Evolutionary conservation across 2,888 invertebrate genomes (phyloP), one percentile per base, ranked within the genome.

Genomic region (Scotopteryx bipunctaria): DNA sequence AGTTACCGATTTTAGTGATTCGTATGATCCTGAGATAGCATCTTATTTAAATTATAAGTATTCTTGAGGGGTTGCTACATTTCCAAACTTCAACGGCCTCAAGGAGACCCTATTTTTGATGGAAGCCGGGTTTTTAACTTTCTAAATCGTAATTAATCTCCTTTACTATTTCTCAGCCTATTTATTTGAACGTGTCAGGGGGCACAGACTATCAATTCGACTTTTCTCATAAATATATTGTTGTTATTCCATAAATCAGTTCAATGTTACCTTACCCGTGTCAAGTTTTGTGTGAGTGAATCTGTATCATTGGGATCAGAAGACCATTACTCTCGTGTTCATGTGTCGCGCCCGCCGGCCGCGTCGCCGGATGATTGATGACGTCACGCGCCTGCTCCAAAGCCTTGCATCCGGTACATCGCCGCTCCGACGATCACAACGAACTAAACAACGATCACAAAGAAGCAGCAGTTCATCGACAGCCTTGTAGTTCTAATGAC

Each of bases 321-420:
- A 13, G 15, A 21, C 17, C 47, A 48, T 53, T 44, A 31, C 13
- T 53, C 43, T 40, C 25, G 53, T 48, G 47, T 6, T 47, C 53
- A 48, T 49, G 29, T 36, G 48, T 48, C 49, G 33, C 40, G 23
- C 14, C 43, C 37, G 37, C 11, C 16, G 35, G 9, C 19, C 4
- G 13, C 27, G 43, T 14, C 5, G 27, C 37, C 31, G 8, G 21
- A 44, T 53, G 47, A 53, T 35, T 43, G 47, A 53, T 44, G 43
- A 44, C 38, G 53, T 43, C 47, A 35, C 47, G 29, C 5, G 2
- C 14, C 9, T 29, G 11, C 31, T 14, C 35, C 21, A 9, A n/a
- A n/a, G 8, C 37, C 13, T 33, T 4, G 32, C 8, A 31, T 35
- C 40, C 23, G 36, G 9, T 11, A 14, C 36, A 35, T 15, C 17